Conservation (phyloP, 2,113 vertebrate species). For the Herpailurus yagouaroundi region DNA sequence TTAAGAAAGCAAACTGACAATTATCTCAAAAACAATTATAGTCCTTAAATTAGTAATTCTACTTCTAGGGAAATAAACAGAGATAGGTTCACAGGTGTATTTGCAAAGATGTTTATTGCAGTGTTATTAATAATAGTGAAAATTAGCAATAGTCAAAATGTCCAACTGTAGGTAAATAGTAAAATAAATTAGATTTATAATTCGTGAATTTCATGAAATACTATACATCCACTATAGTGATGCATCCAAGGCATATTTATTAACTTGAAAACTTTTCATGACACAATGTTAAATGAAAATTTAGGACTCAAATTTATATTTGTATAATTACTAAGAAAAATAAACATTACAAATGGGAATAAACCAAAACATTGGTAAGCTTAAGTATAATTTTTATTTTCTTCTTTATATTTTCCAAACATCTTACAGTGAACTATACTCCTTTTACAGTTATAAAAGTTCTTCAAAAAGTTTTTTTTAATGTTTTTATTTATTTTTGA, state of each 20-base stretch:
- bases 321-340: conserved; percentile 28
- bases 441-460: background rate
- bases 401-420: background rate
- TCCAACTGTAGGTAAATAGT: background rate
- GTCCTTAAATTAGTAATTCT: conserved; percentile 12
- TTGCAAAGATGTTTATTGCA: background rate
- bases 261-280: conserved; percentile 5
- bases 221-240: background rate
- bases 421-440: background rate
- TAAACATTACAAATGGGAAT: background rate
- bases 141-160: background rate
- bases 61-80: background rate
- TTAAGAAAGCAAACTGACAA: conserved; percentile 24
- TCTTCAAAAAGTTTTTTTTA: background rate
- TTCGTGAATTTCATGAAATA: background rate
- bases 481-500: too few species aligned
- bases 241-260: conserved; percentile 2
- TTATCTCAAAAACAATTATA: background rate
- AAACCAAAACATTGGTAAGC: background rate
- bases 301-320: background rate
- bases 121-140: background rate
- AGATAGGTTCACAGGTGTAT: background rate
- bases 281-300: conserved; percentile 14
- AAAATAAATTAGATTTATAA: background rate
- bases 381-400: conserved; percentile 26